These are phyloP conservation scores for Gila robusta DNA, from an alignment of 2,797 vertebrate genomes.

Conservation along the genomic window DNA sequence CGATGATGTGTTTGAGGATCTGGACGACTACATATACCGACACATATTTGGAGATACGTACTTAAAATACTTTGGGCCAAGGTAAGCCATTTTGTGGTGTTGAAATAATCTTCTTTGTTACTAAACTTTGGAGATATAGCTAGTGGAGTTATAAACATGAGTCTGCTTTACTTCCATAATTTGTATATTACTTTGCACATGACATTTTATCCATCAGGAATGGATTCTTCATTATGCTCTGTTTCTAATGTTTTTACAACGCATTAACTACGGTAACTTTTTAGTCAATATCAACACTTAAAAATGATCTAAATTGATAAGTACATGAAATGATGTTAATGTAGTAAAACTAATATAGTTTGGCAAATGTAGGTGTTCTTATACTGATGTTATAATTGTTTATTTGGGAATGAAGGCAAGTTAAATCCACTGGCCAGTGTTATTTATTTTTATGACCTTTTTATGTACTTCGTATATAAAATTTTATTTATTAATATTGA, in stretches of 20 bases:
- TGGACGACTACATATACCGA: constrained; percentile 90
- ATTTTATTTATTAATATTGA: background rate
- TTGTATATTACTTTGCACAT: background rate
- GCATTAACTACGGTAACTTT: background rate
- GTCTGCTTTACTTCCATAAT: background rate
- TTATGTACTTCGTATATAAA: background rate
- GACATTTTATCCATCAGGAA: background rate
- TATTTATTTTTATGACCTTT: background rate
- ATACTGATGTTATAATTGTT: background rate
- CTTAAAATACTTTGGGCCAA: constrained; percentile 81
- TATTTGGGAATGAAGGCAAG: background rate
- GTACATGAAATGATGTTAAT: background rate
- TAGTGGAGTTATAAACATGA: background rate
- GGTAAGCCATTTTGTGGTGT: constrained; percentile 81
- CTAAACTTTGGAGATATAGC: background rate
- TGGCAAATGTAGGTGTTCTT: background rate
- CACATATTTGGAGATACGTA: constrained; percentile 90
- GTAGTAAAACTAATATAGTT: background rate
- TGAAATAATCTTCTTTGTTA: background rate
- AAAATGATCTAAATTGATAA: background rate
- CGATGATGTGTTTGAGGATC: constrained; percentile 84
- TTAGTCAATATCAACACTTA: background rate
- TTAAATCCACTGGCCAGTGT: background rate
- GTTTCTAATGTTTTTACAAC: background rate
- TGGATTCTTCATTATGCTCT: background rate